Base-by-base conservation (phyloP, 2,888 invertebrate species). In the Macrosiphum euphorbiae region DNA sequence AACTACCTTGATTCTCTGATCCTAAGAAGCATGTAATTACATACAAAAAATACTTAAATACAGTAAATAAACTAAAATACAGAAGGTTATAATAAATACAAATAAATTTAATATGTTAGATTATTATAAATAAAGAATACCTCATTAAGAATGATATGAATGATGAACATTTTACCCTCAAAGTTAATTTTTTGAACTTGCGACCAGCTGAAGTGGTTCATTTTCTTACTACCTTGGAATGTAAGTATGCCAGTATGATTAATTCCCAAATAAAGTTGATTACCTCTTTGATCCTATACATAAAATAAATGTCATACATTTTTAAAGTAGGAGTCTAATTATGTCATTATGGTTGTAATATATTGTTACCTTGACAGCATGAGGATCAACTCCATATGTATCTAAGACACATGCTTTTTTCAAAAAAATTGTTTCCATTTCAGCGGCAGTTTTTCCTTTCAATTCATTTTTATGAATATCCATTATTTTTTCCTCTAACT, bases 301-400 rank as follows among this genome's bases (percentile, higher is more conserved):
- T 84, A 35, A 84, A 90, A 47, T 16, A 44, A 26, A 44, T 86
- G n/a, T 61, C 61, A 58, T 52, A 41, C 26, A 13, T 61, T 61
- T 20, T 52, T 26, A n/a, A 91, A 44, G 44, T 44, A 44, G 44
- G 11, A n/a, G n/a, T 47, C 24, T 3, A 85, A 85, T 26, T 20
- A 85, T 44, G 10, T 1, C 4, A 44, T n/a, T 67, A 67, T 47
- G 84, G 10, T 61, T 44, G 10, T n/a, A 67, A 47, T 24, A n/a
- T 58, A 41, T 95, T 35, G 20, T 95, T 96, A 98, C 98, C 97
- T 99, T 99, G 58, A 99, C 99, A 94, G 99, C 98, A 96, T 99
- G 99, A 24, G 99, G 99, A 96, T 99, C 99, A 67, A 99, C 98
- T 52, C 99, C 99, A 95, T 99, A 99, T 0, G 99, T 99, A 96